phyloP scores from a whole-genome alignment of 1,140 invertebrate genomes.

The Druon quercuslanigerum region DNA sequence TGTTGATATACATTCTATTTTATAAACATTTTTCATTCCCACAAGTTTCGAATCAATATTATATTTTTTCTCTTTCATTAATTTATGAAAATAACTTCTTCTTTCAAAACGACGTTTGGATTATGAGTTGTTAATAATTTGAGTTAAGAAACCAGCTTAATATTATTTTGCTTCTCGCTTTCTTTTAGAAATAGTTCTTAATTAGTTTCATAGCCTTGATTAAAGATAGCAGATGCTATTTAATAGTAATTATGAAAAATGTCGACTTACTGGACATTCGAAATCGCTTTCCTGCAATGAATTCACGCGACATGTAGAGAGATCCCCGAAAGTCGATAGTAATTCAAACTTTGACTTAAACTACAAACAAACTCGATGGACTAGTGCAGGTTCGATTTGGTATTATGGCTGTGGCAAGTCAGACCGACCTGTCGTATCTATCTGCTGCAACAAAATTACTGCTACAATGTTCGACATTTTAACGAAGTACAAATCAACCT shows the following conservation, averaged over 20 bases:
- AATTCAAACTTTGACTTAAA: constrained; percentile 70
- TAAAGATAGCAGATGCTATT: neutral
- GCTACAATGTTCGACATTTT: neutral
- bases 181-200: too few relatives aligned
- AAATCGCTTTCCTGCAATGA: constrained; percentile 41
- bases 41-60: too few relatives aligned
- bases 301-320: constrained; percentile 45
- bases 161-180: too few relatives aligned
- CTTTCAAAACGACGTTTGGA: too few relatives aligned
- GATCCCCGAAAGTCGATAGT: constrained; percentile 67
- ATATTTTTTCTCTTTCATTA: too few relatives aligned
- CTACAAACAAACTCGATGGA: constrained; percentile 55
- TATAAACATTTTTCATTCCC: too few relatives aligned
- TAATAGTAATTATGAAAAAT: constrained; percentile 6
- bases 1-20: too few relatives aligned
- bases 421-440: constrained; percentile 22
- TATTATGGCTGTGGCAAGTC: constrained; percentile 57
- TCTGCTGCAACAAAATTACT: neutral
- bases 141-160: too few relatives aligned
- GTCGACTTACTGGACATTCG: constrained; percentile 32
- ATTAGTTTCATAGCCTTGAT: neutral
- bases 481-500: neutral
- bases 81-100: too few relatives aligned
- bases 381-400: constrained; percentile 61
- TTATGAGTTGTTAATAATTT: too few relatives aligned